Evolutionary conservation across 1,140 invertebrate genomes (phyloP).

Genomic region (Saccostrea cuccullata): DNA sequence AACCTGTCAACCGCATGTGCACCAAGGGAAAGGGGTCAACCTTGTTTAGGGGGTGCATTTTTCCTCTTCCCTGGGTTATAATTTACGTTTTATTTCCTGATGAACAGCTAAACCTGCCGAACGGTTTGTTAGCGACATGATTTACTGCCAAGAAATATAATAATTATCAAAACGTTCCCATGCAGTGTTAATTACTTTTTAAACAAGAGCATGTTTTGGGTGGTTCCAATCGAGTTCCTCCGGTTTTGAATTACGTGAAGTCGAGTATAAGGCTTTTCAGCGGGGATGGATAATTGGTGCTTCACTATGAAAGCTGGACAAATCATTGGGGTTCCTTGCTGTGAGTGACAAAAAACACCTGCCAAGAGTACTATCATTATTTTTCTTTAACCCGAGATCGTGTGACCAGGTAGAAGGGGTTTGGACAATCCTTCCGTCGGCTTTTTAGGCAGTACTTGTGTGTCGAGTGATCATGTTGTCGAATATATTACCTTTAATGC

Average conservation of each 20-base stretch:
- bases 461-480: conserved; percentile 5
- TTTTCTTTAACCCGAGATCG: not conserved
- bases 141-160: not conserved
- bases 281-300: conserved; percentile 14
- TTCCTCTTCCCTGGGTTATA: not conserved
- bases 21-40: not conserved
- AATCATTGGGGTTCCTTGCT: not conserved
- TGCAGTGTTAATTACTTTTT: not conserved
- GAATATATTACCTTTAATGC: not conserved
- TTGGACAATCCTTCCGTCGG: not conserved
- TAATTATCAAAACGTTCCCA: not conserved
- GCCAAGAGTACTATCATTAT: conserved; percentile 6
- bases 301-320: not conserved
- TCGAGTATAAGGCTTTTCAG: not conserved
- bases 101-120: not conserved
- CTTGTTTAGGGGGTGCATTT: not conserved
- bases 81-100: not conserved
- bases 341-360: conserved; percentile 11
- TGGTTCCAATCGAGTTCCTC: not conserved
- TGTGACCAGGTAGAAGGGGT: not conserved
- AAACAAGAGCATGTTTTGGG: conserved; percentile 26
- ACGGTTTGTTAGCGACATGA: conserved; percentile 7
- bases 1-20: conserved; percentile 24
- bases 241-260: not conserved
- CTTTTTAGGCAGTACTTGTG: not conserved